phyloP scores from a whole-genome alignment of 2,113 vertebrate species.

The Dicrurus megarhynchus region DNA sequence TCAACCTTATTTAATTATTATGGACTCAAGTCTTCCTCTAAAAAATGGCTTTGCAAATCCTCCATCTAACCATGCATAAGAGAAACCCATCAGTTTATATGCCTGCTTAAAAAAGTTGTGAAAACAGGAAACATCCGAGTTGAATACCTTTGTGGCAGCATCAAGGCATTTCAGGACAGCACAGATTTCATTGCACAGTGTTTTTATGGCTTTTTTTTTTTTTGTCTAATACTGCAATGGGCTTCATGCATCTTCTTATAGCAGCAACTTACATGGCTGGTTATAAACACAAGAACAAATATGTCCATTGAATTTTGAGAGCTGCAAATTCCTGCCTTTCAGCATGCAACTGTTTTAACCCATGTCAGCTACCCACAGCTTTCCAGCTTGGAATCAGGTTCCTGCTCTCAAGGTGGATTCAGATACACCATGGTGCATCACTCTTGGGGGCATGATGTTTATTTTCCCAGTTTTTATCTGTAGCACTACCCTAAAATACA shows the following conservation, averaged over 20 bases:
- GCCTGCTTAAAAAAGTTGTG: fast-evolving
- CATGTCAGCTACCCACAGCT: not conserved
- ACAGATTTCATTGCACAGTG: not conserved
- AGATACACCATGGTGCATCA: not conserved
- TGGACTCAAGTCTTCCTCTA: not conserved
- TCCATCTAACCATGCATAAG: not conserved
- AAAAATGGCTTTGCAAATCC: not conserved
- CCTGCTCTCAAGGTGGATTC: not conserved
- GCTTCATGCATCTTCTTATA: not conserved
- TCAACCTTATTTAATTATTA: not conserved
- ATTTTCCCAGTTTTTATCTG: not conserved
- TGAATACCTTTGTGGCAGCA: not conserved
- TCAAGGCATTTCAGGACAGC: not conserved
- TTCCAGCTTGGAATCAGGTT: not conserved
- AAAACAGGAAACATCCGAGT: not conserved
- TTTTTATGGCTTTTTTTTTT: not conserved
- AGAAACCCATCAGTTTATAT: not conserved
- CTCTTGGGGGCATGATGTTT: not conserved
- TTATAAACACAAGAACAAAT: not conserved
- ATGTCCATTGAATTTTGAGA: not conserved
- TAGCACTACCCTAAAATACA: not conserved
- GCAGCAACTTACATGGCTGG: not conserved
- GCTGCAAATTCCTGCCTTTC: not conserved
- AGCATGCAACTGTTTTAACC: not conserved
- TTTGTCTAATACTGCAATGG: not conserved